Conservation (phyloP, 2,797 vertebrate genomes). For the Cephalopachus bancanus region DNA sequence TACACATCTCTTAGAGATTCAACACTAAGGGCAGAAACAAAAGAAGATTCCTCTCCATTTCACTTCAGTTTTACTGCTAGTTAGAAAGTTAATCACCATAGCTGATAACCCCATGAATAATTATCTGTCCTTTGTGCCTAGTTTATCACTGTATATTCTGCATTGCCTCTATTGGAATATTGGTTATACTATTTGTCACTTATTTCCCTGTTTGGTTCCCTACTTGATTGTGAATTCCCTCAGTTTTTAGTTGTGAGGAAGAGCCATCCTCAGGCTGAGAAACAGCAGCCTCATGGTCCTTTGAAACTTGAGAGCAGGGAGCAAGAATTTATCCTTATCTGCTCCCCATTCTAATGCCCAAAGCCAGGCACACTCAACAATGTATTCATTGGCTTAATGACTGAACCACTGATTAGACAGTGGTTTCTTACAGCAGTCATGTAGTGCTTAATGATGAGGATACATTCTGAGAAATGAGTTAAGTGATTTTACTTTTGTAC, state of each 20-base stretch:
- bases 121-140: not conserved
- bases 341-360: not conserved
- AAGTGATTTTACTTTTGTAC: not conserved
- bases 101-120: not conserved
- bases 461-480: not conserved
- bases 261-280: not conserved
- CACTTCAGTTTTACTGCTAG: not conserved
- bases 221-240: not conserved
- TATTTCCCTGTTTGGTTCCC: not conserved
- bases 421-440: not conserved
- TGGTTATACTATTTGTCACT: not conserved
- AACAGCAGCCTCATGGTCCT: not conserved
- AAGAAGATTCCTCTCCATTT: not conserved
- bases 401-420: not conserved
- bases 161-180: not conserved
- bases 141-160: not conserved
- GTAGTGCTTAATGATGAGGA: not conserved
- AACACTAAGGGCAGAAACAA: not conserved
- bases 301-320: not conserved
- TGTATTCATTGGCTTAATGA: constrained; percentile 13
- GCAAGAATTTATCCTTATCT: not conserved
- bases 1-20: not conserved
- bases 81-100: not conserved
- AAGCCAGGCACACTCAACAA: not conserved
- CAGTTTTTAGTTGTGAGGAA: not conserved